Evolutionary conservation across 2,113 vertebrate genomes (phyloP).

Genomic region (Neopipo cinnamomea): DNA sequence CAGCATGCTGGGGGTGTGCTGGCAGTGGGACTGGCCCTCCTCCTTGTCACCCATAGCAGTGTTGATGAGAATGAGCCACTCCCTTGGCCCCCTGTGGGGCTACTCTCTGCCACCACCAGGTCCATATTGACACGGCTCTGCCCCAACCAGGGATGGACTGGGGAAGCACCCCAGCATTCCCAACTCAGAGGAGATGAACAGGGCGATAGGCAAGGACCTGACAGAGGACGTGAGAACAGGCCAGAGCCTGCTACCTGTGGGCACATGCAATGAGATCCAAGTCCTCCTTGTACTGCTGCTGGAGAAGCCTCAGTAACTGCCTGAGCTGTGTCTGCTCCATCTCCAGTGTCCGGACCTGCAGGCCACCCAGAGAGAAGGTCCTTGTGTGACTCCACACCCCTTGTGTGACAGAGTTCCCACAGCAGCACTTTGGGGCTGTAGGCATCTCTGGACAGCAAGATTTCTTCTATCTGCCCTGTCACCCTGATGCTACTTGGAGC

Average conservation of each 20-base stretch:
- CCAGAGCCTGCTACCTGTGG: constrained; percentile 76
- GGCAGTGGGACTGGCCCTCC: background rate
- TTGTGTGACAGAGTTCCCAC: background rate
- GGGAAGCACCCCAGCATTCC: background rate
- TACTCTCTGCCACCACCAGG: background rate
- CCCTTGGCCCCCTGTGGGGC: rapidly evolving
- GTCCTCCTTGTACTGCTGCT: constrained; percentile 81
- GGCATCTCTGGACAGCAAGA: background rate
- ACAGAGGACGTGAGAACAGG: background rate
- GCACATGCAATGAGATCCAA: constrained; percentile 69
- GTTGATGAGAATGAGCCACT: background rate
- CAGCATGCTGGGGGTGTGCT: rapidly evolving
- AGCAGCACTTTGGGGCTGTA: background rate
- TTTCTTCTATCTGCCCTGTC: background rate
- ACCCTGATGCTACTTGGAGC: background rate
- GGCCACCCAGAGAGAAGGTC: background rate
- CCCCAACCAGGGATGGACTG: background rate
- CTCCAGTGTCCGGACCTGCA: constrained; percentile 81
- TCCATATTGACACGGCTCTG: rapidly evolving
- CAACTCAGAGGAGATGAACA: background rate
- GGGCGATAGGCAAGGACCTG: background rate
- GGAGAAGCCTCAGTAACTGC: constrained; percentile 78
- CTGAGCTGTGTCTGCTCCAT: constrained; percentile 80
- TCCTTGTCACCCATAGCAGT: background rate
- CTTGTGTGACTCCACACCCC: rapidly evolving